Percentiles rank a stretch among this genome's conserved stretches.
Evolutionary conservation across 1,140 invertebrate species (phyloP).

Genomic region (Nephotettix cincticeps): DNA sequence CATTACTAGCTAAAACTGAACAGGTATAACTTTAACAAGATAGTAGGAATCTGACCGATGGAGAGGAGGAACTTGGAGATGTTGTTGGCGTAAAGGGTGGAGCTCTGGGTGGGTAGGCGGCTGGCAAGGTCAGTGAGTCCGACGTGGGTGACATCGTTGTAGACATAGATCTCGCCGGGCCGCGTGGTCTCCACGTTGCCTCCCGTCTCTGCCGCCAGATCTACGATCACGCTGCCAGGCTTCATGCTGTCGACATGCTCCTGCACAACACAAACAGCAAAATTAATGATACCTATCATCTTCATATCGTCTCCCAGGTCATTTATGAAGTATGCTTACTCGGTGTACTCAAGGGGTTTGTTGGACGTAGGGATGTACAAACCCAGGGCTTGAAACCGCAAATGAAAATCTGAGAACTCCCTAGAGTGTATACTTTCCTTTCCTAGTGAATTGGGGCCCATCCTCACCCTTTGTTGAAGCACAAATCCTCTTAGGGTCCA

Average conservation of each 20-base stretch:
- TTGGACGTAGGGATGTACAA: too few species aligned
- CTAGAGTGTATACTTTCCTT: too few species aligned
- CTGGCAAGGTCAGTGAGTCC: conserved; percentile 84
- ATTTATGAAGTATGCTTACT: too few species aligned
- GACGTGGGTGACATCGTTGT: conserved; percentile 81
- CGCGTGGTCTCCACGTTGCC: conserved; percentile 85
- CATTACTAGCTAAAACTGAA: conserved; percentile 8
- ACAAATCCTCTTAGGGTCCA: too few species aligned
- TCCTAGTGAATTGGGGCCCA: too few species aligned
- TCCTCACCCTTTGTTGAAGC: too few species aligned
- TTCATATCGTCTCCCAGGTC: too few species aligned
- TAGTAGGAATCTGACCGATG: conserved; percentile 55
- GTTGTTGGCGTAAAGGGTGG: conserved; percentile 87
- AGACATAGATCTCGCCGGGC: conserved; percentile 72
- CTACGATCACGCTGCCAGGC: conserved; percentile 86
- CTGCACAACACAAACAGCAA: conserved; percentile 53
- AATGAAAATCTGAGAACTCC: too few species aligned
- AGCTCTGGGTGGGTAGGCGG: conserved; percentile 81
- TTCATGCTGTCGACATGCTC: conserved; percentile 84
- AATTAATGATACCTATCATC: too few species aligned
- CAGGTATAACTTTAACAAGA: conserved; percentile 15
- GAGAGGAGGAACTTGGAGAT: conserved; percentile 85
- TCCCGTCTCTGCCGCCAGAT: conserved; percentile 85
- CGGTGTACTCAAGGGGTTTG: too few species aligned
- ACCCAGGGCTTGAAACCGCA: too few species aligned